Evolutionary conservation across 1,140 invertebrate species (phyloP).

Genomic region (Temnothorax nylanderi): DNA sequence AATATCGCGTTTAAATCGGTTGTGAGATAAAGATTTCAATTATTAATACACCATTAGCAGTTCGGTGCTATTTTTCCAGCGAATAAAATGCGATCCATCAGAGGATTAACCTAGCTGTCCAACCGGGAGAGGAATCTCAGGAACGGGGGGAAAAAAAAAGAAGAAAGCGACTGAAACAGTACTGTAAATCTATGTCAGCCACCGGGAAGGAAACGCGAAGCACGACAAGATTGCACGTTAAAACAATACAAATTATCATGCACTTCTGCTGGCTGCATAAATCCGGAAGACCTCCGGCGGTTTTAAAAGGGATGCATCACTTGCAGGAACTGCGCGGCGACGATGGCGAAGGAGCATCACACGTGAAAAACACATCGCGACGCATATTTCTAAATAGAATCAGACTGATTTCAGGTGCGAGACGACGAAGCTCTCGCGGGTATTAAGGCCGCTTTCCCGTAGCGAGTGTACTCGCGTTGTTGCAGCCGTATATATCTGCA

Average conservation of each 20-base stretch:
- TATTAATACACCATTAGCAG: conserved; percentile 34
- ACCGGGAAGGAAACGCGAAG: conserved; percentile 17
- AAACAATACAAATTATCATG: conserved; percentile 59
- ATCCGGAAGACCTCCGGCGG: background rate
- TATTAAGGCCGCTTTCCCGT: conserved; percentile 29
- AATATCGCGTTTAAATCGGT: background rate
- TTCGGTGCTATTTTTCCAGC: background rate
- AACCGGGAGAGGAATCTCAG: conserved; percentile 27
- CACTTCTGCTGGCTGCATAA: conserved; percentile 25
- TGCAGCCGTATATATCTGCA: conserved; percentile 33
- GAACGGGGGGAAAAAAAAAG: background rate
- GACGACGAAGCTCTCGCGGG: conserved; percentile 36
- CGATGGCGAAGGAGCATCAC: background rate
- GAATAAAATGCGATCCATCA: conserved; percentile 31
- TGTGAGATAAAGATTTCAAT: background rate
- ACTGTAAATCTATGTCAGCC: conserved; percentile 40
- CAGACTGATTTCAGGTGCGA: conserved; percentile 46
- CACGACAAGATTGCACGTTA: conserved; percentile 34
- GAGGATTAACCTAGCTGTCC: conserved; percentile 40
- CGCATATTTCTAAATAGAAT: conserved; percentile 60
- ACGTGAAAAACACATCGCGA: conserved; percentile 11
- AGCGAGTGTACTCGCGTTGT: conserved; percentile 38
- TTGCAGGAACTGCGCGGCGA: background rate
- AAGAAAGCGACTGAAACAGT: conserved; percentile 14
- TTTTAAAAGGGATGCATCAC: conserved; percentile 15